Conservation (phyloP, 2,888 invertebrate genomes). For the Leptinotarsa rubiginosa region DNA sequence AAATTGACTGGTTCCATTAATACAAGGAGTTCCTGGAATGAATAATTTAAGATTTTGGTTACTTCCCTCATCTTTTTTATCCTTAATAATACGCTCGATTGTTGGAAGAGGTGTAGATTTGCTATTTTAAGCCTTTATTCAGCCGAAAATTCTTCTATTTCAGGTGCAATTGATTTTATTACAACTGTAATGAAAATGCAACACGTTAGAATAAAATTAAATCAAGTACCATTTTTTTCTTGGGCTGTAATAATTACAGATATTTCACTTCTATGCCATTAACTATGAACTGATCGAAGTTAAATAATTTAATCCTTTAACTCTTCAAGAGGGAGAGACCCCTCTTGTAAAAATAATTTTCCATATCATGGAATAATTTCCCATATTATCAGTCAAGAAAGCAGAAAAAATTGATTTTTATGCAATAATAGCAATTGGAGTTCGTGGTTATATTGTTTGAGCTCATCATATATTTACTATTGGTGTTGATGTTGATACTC, state of each 20-base stretch:
- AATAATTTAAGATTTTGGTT: constrained; percentile 89
- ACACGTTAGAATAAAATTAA: constrained; percentile 71
- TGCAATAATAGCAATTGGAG: constrained; percentile 84
- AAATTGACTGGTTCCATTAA: constrained; percentile 83
- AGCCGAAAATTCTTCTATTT: constrained; percentile 79
- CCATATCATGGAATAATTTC: constrained; percentile 86
- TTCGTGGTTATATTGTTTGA: constrained; percentile 87
- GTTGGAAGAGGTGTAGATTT: constrained; percentile 80
- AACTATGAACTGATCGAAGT: constrained; percentile 85
- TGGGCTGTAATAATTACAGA: constrained; percentile 79
- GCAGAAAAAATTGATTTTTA: constrained; percentile 67
- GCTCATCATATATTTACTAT: constrained; percentile 89
- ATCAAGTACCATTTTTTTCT: constrained; percentile 78
- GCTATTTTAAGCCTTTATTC: constrained; percentile 82
- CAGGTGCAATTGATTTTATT: constrained; percentile 85
- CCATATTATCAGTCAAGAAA: constrained; percentile 81
- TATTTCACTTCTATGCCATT: constrained; percentile 74
- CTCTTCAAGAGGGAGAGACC: constrained; percentile 83
- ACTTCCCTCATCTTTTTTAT: constrained; percentile 75
- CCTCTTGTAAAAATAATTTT: no score
- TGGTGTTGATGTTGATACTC: constrained; percentile 85
- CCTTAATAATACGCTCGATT: constrained; percentile 70
- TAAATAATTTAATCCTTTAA: constrained; percentile 86
- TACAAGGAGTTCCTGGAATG: constrained; percentile 82
- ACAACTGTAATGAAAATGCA: constrained; percentile 81